A percentile compares a stretch with the other conserved stretches of the same genome.
phyloP scores from a whole-genome alignment of 2,113 vertebrate species.

The Leiothrix lutea region DNA sequence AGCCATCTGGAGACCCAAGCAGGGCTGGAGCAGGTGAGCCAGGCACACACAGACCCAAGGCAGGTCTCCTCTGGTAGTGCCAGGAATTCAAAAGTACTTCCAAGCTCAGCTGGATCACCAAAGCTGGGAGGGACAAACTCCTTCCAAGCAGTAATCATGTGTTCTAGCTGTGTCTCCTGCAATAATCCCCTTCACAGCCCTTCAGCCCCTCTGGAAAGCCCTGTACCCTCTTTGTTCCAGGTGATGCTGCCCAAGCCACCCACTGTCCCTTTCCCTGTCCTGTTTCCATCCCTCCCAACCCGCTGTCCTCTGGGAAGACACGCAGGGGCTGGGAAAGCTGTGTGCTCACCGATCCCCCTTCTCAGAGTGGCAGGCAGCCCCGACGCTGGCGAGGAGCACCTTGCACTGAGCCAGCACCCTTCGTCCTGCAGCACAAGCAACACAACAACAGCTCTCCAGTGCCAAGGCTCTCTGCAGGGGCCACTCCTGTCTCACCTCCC shows the following conservation, averaged over 20 bases:
- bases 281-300: not conserved
- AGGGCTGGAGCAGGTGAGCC: not conserved
- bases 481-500: not conserved
- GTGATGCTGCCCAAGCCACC: not conserved
- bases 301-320: accelerated
- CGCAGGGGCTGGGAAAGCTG: not conserved
- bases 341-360: conserved; percentile 79
- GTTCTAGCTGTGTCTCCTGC: not conserved
- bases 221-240: not conserved
- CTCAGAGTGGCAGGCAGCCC: conserved; percentile 93
- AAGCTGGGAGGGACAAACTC: not conserved
- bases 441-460: not conserved
- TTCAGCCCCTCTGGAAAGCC: not conserved
- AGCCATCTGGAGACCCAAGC: not conserved
- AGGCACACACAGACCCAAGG: not conserved
- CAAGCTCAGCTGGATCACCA: not conserved
- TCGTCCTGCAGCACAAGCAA: conserved; percentile 73
- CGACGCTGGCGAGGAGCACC: conserved; percentile 86
- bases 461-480: not conserved
- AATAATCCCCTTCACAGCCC: not conserved
- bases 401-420: conserved; percentile 82
- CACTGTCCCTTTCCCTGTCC: not conserved
- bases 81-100: not conserved
- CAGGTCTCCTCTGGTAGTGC: not conserved
- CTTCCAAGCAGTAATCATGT: not conserved